Percentiles rank a stretch among this genome's conserved stretches.
phyloP scores from a whole-genome alignment of 2,888 invertebrate genomes.

The Eugnorisma glareosa region DNA sequence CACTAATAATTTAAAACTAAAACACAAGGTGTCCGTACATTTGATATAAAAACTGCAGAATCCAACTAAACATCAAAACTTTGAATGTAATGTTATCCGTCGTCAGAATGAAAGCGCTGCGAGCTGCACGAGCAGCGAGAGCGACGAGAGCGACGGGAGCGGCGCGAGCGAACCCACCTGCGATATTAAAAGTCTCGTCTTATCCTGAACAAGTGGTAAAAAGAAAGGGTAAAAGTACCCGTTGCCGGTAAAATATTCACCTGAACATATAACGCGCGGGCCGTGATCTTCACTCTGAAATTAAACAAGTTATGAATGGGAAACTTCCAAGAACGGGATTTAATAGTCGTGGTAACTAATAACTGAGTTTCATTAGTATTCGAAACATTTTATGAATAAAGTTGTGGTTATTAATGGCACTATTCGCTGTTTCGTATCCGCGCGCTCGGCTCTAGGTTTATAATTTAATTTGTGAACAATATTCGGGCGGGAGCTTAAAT shows the following conservation, averaged over 20 bases:
- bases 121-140: slow-evolving; percentile 33
- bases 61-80: slow-evolving; percentile 61
- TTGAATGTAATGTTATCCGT: slow-evolving; percentile 60
- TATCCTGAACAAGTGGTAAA: slow-evolving; percentile 75
- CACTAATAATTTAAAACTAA: slow-evolving; percentile 23
- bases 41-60: slow-evolving; percentile 42
- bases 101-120: slow-evolving; percentile 58
- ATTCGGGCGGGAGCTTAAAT: slow-evolving; percentile 54
- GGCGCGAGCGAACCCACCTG: slow-evolving; percentile 57
- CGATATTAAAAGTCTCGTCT: slow-evolving; percentile 78
- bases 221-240: slow-evolving; percentile 74
- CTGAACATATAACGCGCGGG: slow-evolving; percentile 74
- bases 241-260: slow-evolving; percentile 77
- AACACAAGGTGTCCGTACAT: slow-evolving; percentile 25
- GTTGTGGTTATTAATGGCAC: slow-evolving; percentile 70
- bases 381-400: slow-evolving; percentile 73
- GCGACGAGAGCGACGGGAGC: slow-evolving; percentile 22
- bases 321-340: slow-evolving; percentile 74
- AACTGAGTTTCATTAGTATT: slow-evolving; percentile 72
- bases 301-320: slow-evolving; percentile 83
- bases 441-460: slow-evolving; percentile 50
- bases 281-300: slow-evolving; percentile 78
- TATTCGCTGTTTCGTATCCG: slow-evolving; percentile 65
- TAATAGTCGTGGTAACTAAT: slow-evolving; percentile 77
- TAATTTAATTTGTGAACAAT: slow-evolving; percentile 67